phyloP scores from a whole-genome alignment of 2,797 vertebrate genomes.

The Enteromius unitaeniatus region DNA sequence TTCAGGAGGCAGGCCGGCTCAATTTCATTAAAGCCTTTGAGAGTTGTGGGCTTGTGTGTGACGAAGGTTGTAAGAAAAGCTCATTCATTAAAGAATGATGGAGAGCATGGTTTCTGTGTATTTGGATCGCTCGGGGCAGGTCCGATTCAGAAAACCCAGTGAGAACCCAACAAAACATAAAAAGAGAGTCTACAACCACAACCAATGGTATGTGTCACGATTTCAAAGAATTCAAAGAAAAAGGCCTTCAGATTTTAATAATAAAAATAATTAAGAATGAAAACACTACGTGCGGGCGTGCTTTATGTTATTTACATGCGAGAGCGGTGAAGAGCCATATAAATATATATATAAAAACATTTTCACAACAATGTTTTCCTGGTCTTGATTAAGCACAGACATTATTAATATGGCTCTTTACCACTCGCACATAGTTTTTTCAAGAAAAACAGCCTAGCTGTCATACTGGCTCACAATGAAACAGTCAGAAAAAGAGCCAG shows the following conservation, averaged over 20 bases:
- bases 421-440: not conserved
- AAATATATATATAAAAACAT: not conserved
- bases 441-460: not conserved
- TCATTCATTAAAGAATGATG: conserved; percentile 28
- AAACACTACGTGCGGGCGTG: no score
- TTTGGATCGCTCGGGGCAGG: conserved; percentile 10
- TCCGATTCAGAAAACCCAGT: not conserved
- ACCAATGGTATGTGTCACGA: not conserved
- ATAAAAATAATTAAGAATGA: not conserved
- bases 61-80: not conserved
- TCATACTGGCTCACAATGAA: not conserved
- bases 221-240: not conserved
- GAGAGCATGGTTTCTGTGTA: conserved; percentile 7
- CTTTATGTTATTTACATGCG: no score
- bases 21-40: conserved; percentile 40
- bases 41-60: conserved; percentile 2
- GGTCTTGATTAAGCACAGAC: not conserved
- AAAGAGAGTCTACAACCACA: not conserved
- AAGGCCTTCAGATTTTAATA: not conserved
- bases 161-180: not conserved
- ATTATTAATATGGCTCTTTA: not conserved
- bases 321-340: no score
- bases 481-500: not conserved
- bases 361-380: not conserved
- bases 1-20: conserved; percentile 35